Base-by-base conservation (phyloP, 2,797 vertebrate genomes). In the Hirundo rustica region DNA sequence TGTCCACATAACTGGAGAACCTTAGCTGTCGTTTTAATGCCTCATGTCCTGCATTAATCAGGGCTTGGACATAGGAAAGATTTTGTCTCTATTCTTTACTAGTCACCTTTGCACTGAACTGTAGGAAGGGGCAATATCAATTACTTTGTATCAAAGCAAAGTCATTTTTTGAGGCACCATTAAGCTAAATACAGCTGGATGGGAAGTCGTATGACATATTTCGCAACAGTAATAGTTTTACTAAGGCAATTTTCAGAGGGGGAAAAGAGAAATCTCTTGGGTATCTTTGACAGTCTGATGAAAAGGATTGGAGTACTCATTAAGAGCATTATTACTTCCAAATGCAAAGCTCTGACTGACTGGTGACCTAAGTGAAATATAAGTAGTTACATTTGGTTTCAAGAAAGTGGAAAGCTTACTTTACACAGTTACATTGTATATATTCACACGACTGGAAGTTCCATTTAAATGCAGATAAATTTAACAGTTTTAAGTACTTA, bases 341-440 rank as follows among this genome's bases (percentile, higher is more conserved):
- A 95, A 92, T 45, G 51, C 6, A 72, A 40, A 44, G 51, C 47
- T 82, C 73, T 88, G 61, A 91, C 82, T 94, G 62, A 53, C 54
- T 74, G 32, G 34, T 10, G 58, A 71, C 71, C 92, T 76, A 84
- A 77, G 32, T 53, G 71, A 91, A 91, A 93, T 27, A 3, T 13
- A 96, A 94, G 57, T 45, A 92, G 79, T 48, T 96, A 60, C 32
- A 84, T 71, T 77, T 94, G 51, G 62, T 93, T 93, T 88, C 82
- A 94, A 88, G 55, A 85, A 95, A 92, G 32, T 29, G 10, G 71
- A 96, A 93, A 92, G 71, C 15, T 89, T 68, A 76, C 87, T 95
- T 95, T 80, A 85, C 38, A 61, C 27, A 75, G 32, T 82, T 88
- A 82, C 57, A 55, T 13, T 77, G 34, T n/a, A 89, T 15, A 86